Base-by-base conservation (phyloP, 1,140 invertebrate species). In the Heliconius nattereri region DNA sequence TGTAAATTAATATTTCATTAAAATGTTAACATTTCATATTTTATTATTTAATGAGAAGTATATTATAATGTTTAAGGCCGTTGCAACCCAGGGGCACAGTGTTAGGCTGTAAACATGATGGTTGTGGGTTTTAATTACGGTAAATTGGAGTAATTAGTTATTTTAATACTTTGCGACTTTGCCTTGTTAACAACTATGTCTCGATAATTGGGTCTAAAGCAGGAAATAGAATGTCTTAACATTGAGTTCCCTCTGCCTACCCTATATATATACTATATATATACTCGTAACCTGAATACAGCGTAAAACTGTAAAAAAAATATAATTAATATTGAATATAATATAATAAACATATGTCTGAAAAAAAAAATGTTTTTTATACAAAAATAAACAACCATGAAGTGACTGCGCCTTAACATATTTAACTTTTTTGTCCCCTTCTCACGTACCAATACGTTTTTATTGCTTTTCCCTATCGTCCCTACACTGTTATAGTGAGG, bases 351-450 rank as follows among this genome's bases (percentile, higher is more conserved):
- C 23, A 23, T 13, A 66, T 26, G 8, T 66, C n/a, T 23, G 23
- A n/a, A 13, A 66, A 40, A 78, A 74, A 81, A 79, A 81, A 84
- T 79, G 71, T 78, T 78, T 76, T 78, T 78, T 79, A 78, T 76
- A 81, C 78, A 76, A 78, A 19, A 85, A 81, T 73, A 26, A 60
- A 26, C 75, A 78, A 66, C 71, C 52, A 37, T 54, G 75, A 80
- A 57, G 66, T 54, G 79, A 78, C 60, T 77, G 71, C 72, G 78
- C 76, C 78, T 79, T n/a, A 57, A 81, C 78, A 81, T 79, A 80
- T 81, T 82, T 78, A 73, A 52, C 75, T 81, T 49, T 83, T 81
- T 76, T 78, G 75, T 85, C 78, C 60, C 73, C 23, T 81, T 83
- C 80, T 76, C 75, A 71, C 84, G 45, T 45, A 52, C 60, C 60